These are phyloP conservation scores for Peromyscus melanophrys DNA, from an alignment of 2,797 vertebrate genomes.

Conservation along the genomic window DNA sequence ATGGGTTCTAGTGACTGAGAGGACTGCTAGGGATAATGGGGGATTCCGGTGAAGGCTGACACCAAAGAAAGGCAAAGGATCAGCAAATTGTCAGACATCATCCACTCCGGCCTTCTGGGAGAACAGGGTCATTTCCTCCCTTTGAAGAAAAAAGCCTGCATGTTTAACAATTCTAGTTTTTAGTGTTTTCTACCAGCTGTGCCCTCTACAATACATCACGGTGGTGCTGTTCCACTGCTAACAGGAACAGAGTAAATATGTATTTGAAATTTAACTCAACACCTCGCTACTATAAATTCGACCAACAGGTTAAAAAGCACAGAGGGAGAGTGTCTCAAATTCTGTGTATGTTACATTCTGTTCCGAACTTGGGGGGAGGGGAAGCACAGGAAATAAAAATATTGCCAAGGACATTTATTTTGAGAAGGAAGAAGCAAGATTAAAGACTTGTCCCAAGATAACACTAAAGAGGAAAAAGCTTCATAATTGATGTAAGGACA, in stretches of 20 bases:
- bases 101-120: background rate
- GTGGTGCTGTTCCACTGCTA: background rate
- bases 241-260: background rate
- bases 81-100: background rate
- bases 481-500: background rate
- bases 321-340: background rate
- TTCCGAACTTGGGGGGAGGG: background rate
- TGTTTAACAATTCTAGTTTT: background rate
- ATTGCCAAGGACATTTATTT: conserved; percentile 9
- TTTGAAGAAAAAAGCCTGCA: background rate
- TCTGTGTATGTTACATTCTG: background rate
- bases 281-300: background rate
- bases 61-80: background rate
- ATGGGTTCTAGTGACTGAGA: background rate
- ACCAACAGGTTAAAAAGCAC: background rate
- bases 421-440: conserved; percentile 13
- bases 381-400: background rate
- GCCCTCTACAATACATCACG: no score
- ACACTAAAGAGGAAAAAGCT: background rate
- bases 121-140: background rate
- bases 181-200: background rate
- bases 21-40: background rate
- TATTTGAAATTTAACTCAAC: conserved; percentile 34
- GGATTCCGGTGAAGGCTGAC: background rate
- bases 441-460: background rate